phyloP scores from a whole-genome alignment of 2,113 vertebrate species.

The Macaca fascicularis region DNA sequence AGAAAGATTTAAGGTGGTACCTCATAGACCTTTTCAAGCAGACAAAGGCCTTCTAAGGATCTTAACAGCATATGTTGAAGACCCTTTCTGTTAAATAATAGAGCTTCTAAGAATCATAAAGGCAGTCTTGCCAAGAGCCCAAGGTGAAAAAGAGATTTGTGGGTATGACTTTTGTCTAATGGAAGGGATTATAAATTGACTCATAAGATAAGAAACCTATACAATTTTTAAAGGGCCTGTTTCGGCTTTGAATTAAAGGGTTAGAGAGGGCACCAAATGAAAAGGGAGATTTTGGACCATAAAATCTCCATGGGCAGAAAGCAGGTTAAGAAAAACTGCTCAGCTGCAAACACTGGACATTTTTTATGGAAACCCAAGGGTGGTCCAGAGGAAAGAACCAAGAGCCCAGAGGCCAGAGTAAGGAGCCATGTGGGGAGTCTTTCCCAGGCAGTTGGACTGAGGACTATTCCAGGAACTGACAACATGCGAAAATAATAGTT shows the following conservation, averaged over 20 bases:
- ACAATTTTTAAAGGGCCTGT: background rate
- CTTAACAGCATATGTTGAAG: background rate
- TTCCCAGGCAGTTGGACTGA: background rate
- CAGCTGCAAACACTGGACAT: background rate
- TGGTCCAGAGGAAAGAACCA: background rate
- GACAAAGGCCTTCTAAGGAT: background rate
- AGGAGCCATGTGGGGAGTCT: background rate
- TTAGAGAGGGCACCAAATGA: background rate
- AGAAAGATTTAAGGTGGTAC: background rate
- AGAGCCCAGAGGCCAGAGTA: background rate
- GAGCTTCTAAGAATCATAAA: background rate
- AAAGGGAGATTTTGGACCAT: background rate
- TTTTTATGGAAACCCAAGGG: background rate
- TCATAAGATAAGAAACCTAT: slow-evolving; percentile 7
- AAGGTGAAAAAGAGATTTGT: background rate
- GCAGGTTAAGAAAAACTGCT: background rate
- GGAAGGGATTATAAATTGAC: background rate
- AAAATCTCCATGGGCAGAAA: background rate
- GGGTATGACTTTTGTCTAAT: background rate
- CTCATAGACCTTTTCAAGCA: background rate
- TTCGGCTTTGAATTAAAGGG: background rate
- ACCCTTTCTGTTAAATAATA: background rate
- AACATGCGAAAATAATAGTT: background rate
- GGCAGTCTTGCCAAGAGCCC: background rate
- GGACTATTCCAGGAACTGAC: background rate